Evolutionary conservation across 2,888 invertebrate species (phyloP), one percentile per base, ranked within the genome.

Genomic region (Ferdinandea cuprea): DNA sequence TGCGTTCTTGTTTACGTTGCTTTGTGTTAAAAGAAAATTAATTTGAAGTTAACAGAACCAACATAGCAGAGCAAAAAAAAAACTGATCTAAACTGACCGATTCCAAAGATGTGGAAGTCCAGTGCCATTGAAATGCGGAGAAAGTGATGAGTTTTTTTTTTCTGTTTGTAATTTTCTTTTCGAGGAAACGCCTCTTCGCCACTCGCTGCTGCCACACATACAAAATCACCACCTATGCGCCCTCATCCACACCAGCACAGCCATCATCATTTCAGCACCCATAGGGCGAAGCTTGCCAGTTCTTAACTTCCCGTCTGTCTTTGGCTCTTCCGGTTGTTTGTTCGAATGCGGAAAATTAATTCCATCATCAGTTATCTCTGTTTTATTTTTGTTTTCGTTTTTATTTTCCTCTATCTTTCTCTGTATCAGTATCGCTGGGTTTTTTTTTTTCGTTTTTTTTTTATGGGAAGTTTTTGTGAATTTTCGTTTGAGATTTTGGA

Each of bases 301-400:
- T 37, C 56, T 48, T 8, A 48, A 56, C 66, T 54, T 72, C 54
- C 71, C 46, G 72, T 59, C 65, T 69, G 80, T 50, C 77, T 77
- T 72, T 32, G 77, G 65, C 15, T 19, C 89, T 89, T 89, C 89
- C 89, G 90, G 88, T 89, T 90, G 89, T 89, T 89, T 90, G 89
- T 90, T 89, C 89, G 88, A 89, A 85, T 89, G 89, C 89, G 89
- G 89, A 90, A 89, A 89, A 89, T 89, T 90, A 89, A 89, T 90
- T 90, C 90, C 88, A 88, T 90, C 89, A 89, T 89, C 89, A 89
- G 89, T 90, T 89, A 89, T 89, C 89, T 89, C 87, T 88, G 89
- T 88, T 88, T 88, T 88, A 3, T 46, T 32, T 19, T 0, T 61
- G 8, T 54, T 13, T 37, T 37, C 52, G 8, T 44, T 48, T 30